Conservation (phyloP, 2,888 invertebrate genomes). For the Coelinius sp. region DNA sequence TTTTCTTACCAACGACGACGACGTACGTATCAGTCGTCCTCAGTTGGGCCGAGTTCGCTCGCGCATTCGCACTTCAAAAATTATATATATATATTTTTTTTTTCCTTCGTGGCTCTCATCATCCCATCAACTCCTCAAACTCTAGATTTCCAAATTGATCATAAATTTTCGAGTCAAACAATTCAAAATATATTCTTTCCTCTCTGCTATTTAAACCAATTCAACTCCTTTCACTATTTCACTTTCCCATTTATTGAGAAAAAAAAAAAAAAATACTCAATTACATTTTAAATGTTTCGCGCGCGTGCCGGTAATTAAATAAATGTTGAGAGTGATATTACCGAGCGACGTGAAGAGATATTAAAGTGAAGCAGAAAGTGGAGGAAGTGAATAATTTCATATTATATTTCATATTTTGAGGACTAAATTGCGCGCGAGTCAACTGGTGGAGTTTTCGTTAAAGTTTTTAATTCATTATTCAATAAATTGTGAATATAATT, state of each 20-base stretch:
- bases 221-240: not conserved
- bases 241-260: not conserved
- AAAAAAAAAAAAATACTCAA: not conserved
- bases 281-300: slow-evolving; percentile 12
- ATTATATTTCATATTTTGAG: not conserved
- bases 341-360: slow-evolving; percentile 32
- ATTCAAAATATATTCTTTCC: not conserved
- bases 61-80: slow-evolving; percentile 66
- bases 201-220: not conserved
- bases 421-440: slow-evolving; percentile 6
- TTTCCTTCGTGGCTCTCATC: not conserved
- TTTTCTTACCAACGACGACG: slow-evolving; percentile 54
- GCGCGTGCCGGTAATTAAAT: slow-evolving; percentile 26
- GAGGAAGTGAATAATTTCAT: slow-evolving; percentile 10
- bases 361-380: slow-evolving; percentile 21
- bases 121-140: not conserved
- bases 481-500: not conserved
- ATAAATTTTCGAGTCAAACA: not conserved
- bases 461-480: not conserved
- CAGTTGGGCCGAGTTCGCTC: slow-evolving; percentile 70
- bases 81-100: too few relatives aligned
- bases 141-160: not conserved
- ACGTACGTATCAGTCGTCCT: slow-evolving; percentile 60
- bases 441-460: not conserved
- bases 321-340: slow-evolving; percentile 35